Base-by-base conservation (phyloP, 2,113 vertebrate genomes). In the Amazona vittata region DNA sequence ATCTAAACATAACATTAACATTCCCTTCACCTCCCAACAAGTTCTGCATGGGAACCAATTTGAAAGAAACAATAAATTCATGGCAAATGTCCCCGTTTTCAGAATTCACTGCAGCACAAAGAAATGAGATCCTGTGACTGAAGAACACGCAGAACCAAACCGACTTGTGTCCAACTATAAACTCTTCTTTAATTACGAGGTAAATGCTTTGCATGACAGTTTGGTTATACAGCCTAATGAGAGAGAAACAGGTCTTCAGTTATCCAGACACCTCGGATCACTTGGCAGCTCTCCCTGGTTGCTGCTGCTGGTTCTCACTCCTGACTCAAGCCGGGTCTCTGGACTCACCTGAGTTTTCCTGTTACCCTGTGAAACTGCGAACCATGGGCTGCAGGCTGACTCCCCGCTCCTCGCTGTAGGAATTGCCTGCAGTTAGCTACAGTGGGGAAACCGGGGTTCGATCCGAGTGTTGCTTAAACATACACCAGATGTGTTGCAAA, bases 361-460 rank as follows among this genome's bases (percentile, higher is more conserved):
- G 10, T 9, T 18, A 7, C 5, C 50, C 68, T 11, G 24, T 2
- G 10, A 10, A 10, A 37, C 0, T 8, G 50, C 20, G 39, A 12
- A 39, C 14, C 59, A 8, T 2, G 6, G 9, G 2, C 2, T 4
- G 24, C 41, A 35, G 37, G 62, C 31, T 19, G 75, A 13, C 37
- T 28, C 46, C 8, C 33, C 2, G 26, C 26, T 33, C 68, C 13
- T 7, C 1, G 6, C 52, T n/a, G 65, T 1, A 11, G 63, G 76
- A 15, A 16, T 15, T 4, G 1, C 7, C 22, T 29, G 26, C 24
- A 50, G 64, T 12, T 8, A 7, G 33, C 12, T 8, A 15, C 46
- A 7, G 21, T 0, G 7, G 8, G 31, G 65, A 29, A 28, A 10
- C 26, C 5, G 25, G 0, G 7, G 19, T 3, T 50, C 4, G 0